These are phyloP conservation scores for Fratercula arctica DNA, from an alignment of 2,797 vertebrate species.

Conservation along the genomic window DNA sequence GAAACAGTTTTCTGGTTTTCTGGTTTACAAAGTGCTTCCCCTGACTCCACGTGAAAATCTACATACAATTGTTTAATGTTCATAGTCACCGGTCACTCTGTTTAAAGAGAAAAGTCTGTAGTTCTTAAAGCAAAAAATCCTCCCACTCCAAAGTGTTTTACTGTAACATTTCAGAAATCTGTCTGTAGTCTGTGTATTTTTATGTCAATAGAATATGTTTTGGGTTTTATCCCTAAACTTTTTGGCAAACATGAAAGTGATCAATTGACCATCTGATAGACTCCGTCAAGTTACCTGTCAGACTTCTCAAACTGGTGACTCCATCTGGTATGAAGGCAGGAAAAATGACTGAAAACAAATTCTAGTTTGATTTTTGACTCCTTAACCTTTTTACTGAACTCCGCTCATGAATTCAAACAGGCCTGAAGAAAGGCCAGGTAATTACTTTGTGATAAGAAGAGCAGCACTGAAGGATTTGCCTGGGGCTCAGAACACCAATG, in stretches of 20 bases:
- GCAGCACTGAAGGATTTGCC: constrained; percentile 48
- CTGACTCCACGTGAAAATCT: not conserved
- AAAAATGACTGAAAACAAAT: constrained; percentile 21
- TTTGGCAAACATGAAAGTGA: not conserved
- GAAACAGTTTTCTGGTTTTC: not conserved
- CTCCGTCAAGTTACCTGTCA: not conserved
- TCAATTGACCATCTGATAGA: constrained; percentile 30
- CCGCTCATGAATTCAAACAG: not conserved
- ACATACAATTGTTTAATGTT: not conserved
- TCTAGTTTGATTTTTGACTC: constrained; percentile 17
- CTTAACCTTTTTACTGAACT: constrained; percentile 46
- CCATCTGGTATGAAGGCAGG: not conserved
- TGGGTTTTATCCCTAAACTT: not conserved
- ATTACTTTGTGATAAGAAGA: constrained; percentile 39
- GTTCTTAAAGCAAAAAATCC: constrained; percentile 1
- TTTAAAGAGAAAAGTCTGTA: not conserved
- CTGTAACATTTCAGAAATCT: constrained; percentile 12
- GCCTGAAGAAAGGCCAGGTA: constrained; percentile 39
- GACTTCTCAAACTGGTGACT: constrained; percentile 6
- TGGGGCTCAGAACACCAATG: constrained; percentile 18
- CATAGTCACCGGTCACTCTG: not conserved
- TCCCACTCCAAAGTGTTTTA: not conserved
- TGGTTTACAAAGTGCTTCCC: not conserved
- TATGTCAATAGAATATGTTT: constrained; percentile 18
- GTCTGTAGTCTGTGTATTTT: not conserved